Percentiles rank a stretch among this genome's conserved stretches.
phyloP scores from a whole-genome alignment of 2,888 invertebrate species.

The Athalia cordata region DNA sequence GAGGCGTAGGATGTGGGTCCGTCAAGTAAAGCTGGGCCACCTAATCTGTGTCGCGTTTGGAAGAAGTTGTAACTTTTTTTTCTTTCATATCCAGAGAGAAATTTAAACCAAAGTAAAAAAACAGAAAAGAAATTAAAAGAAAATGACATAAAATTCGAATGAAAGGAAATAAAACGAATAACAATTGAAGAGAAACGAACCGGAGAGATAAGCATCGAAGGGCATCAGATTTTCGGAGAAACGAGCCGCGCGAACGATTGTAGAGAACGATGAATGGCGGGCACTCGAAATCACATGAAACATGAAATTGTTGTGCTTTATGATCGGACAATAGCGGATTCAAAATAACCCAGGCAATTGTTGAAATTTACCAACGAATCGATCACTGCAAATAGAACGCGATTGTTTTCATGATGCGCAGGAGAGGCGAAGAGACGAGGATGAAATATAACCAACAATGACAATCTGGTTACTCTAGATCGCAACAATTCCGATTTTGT shows the following conservation, averaged over 20 bases:
- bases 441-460: slow-evolving; percentile 28
- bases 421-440: not conserved
- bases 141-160: not conserved
- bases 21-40: no score
- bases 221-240: not conserved
- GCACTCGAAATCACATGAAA: slow-evolving; percentile 20
- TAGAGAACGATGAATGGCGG: not conserved
- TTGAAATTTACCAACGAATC: slow-evolving; percentile 71
- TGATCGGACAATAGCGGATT: slow-evolving; percentile 17
- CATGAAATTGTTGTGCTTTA: slow-evolving; percentile 30
- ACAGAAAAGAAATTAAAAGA: not conserved
- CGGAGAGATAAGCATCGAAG: slow-evolving; percentile 32
- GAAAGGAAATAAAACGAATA: not conserved
- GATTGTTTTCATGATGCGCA: slow-evolving; percentile 66
- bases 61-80: slow-evolving; percentile 28
- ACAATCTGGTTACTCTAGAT: slow-evolving; percentile 69
- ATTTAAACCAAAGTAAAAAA: not conserved
- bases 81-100: no score
- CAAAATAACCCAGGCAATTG: slow-evolving; percentile 59
- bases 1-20: not conserved
- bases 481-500: slow-evolving; percentile 44
- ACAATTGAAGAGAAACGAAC: no score
- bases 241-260: slow-evolving; percentile 20
- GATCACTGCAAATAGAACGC: slow-evolving; percentile 57
- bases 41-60: slow-evolving; percentile 8